These are phyloP conservation scores for Phrixothrix hirtus DNA, from an alignment of 2,888 invertebrate genomes.

Conservation along the genomic window DNA sequence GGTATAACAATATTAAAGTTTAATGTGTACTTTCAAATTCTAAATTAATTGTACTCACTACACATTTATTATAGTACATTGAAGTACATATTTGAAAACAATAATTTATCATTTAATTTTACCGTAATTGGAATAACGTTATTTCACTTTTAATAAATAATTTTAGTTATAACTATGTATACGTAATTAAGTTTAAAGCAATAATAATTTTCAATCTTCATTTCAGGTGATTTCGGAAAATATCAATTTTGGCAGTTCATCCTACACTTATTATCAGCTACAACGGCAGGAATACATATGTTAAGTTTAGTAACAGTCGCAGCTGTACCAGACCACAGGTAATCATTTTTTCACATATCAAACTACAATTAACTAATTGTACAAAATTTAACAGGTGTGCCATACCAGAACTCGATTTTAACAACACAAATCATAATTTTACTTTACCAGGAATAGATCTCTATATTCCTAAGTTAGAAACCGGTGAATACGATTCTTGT, in stretches of 20 bases:
- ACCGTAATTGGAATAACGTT: too few relatives aligned
- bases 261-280: slow-evolving; percentile 74
- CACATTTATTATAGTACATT: too few relatives aligned
- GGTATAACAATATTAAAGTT: too few relatives aligned
- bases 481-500: slow-evolving; percentile 68
- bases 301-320: slow-evolving; percentile 78
- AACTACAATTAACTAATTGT: slow-evolving; percentile 2
- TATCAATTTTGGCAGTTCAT: slow-evolving; percentile 80
- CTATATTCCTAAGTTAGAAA: slow-evolving; percentile 63
- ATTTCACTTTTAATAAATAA: too few relatives aligned
- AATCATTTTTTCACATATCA: neutral
- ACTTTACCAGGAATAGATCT: slow-evolving; percentile 60
- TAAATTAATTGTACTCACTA: too few relatives aligned
- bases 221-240: slow-evolving; percentile 75
- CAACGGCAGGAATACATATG: slow-evolving; percentile 84
- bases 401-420: slow-evolving; percentile 62
- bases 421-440: slow-evolving; percentile 53
- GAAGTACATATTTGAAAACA: too few relatives aligned
- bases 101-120: too few relatives aligned
- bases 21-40: too few relatives aligned
- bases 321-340: slow-evolving; percentile 73
- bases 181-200: too few relatives aligned
- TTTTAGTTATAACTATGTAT: too few relatives aligned
- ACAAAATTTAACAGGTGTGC: slow-evolving; percentile 60
- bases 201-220: slow-evolving; percentile 2